phyloP scores from a whole-genome alignment of 2,113 vertebrate species.

The Holacanthus passer region DNA sequence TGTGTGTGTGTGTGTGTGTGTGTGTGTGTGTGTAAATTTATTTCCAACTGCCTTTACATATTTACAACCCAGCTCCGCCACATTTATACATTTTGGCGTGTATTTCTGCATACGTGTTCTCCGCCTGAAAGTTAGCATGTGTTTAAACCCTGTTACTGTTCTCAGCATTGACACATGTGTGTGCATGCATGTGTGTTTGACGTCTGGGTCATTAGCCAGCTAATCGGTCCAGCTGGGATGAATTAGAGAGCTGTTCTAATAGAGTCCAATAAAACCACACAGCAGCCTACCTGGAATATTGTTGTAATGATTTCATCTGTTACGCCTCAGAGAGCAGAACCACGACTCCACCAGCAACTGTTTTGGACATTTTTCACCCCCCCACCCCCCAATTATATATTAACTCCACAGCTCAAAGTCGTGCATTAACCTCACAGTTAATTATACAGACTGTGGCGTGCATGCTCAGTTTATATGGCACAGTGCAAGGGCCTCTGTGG shows the following conservation, averaged over 20 bases:
- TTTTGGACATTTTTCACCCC: conserved; percentile 48
- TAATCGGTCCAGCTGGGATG: conserved; percentile 72
- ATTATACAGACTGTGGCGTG: conserved; percentile 32
- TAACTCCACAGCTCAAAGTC: conserved; percentile 37
- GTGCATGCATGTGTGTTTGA: conserved; percentile 35
- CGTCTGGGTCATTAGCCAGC: conserved; percentile 65
- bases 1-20: background rate
- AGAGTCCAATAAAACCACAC: conserved; percentile 68
- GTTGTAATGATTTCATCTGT: conserved; percentile 79
- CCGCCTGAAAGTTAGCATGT: conserved; percentile 22
- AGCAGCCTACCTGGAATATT: conserved; percentile 72
- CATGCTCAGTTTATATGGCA: conserved; percentile 26
- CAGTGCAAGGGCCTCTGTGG: conserved; percentile 15
- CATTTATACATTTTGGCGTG: conserved; percentile 23
- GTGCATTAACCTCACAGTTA: conserved; percentile 56
- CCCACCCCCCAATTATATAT: conserved; percentile 21
- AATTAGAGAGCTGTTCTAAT: conserved; percentile 70
- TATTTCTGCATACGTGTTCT: conserved; percentile 22
- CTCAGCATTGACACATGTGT: conserved; percentile 11
- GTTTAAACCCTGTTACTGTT: conserved; percentile 31
- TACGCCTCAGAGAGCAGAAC: conserved; percentile 44
- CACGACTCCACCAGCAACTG: conserved; percentile 33
- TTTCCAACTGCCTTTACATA: conserved; percentile 9
- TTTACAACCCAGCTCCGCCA: conserved; percentile 18
- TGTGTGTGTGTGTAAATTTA: conserved; percentile 10